phyloP scores from a whole-genome alignment of 2,797 vertebrate species.

The Acipenser transmontanus region DNA sequence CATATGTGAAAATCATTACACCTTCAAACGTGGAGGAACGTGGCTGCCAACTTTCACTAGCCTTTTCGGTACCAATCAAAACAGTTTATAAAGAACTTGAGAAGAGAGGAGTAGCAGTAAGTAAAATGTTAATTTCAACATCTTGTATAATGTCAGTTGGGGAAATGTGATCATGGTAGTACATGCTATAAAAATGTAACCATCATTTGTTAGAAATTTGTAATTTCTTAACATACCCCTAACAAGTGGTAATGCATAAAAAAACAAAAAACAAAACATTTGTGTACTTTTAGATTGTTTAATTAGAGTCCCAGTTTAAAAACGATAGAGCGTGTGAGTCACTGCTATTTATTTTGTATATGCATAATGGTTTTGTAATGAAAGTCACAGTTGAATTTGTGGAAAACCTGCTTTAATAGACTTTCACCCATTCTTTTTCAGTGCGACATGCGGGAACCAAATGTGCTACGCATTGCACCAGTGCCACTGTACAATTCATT shows the following conservation, averaged over 20 bases:
- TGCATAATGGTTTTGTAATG: neutral
- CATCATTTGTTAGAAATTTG: neutral
- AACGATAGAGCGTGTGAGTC: constrained; percentile 16
- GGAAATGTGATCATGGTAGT: neutral
- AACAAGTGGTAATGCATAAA: neutral
- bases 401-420: no score
- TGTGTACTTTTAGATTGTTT: neutral
- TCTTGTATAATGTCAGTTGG: neutral
- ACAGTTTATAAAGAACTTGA: constrained; percentile 71
- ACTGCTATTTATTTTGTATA: constrained; percentile 23
- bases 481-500: constrained; percentile 92
- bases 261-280: neutral
- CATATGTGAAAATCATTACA: constrained; percentile 71
- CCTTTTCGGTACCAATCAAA: constrained; percentile 67
- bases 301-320: neutral
- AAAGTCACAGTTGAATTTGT: no score
- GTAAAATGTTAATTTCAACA: constrained; percentile 37
- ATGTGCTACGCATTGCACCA: constrained; percentile 74
- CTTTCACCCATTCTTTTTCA: constrained; percentile 42
- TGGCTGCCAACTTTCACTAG: constrained; percentile 85
- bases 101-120: constrained; percentile 80
- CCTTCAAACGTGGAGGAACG: constrained; percentile 65
- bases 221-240: neutral
- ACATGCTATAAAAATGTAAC: neutral
- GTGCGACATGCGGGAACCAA: constrained; percentile 84